Conservation (phyloP, 2,113 vertebrate genomes). For the Cottus gobio region DNA sequence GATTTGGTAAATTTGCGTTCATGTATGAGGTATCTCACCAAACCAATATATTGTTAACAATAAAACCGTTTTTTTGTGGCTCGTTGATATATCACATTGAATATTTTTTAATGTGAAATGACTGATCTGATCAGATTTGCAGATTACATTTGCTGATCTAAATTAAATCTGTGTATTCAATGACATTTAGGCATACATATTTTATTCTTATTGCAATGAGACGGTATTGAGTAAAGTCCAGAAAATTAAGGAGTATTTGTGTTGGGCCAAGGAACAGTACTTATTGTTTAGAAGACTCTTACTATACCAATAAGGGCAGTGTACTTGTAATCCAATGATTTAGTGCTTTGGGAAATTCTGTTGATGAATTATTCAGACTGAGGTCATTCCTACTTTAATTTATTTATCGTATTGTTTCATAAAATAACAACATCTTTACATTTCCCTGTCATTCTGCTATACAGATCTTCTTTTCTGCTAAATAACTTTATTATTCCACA, state of each 20-base stretch:
- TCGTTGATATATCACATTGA: neutral
- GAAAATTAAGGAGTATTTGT: neutral
- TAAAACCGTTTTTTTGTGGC: neutral
- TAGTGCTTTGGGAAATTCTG: neutral
- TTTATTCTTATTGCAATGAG: neutral
- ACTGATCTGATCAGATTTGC: neutral
- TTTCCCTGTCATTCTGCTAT: neutral
- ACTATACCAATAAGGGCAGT: neutral
- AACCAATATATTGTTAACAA: neutral
- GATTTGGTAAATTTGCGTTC: neutral
- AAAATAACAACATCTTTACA: neutral
- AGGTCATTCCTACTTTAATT: neutral
- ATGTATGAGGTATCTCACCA: neutral
- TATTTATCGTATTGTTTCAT: neutral
- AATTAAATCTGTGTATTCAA: neutral
- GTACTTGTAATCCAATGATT: neutral
- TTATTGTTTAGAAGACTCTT: neutral
- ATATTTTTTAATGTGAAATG: neutral
- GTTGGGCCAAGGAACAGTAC: neutral
- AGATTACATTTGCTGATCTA: too few relatives aligned
- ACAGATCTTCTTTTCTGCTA: neutral
- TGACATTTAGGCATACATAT: neutral
- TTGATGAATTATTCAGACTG: neutral
- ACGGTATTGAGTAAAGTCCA: neutral
- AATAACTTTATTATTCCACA: neutral